Base-by-base conservation (phyloP, 2,888 invertebrate species). In the Amphipoea oculea region DNA sequence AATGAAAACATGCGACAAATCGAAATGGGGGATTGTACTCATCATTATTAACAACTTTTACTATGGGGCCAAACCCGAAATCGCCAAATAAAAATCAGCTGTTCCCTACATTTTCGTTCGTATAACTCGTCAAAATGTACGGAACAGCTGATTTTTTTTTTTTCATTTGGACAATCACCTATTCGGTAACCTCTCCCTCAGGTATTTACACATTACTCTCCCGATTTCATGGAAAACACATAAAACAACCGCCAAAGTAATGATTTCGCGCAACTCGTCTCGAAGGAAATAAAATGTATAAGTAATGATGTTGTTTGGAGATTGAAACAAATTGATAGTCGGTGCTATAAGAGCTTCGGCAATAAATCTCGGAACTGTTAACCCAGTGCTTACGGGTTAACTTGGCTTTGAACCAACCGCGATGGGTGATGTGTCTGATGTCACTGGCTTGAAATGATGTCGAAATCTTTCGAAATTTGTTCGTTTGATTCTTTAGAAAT, bases 301-400 rank as follows among this genome's bases (percentile, higher is more conserved):
- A 67, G 75, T 76, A 85, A 84, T 83, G 83, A 85, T 85, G 83
- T 86, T 86, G 86, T 86, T 79, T 66, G 65, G 75, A 63, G 73
- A 86, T 85, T 83, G 79, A 76, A 79, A 40, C 65, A 79, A 83
- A 86, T 85, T 86, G 79, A 85, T 83, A 71, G 86, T 17, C 68
- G 57, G 68, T 71, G 7, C 76, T 12, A 71, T 63, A 80, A 80
- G 76, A 74, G 54, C 67, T 45, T 57, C 5, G 29, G 60, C 69
- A 57, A 77, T 82, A 75, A 84, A 84, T 82, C 79, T 67, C 29
- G 4, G 23, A 66, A 83, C 62, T 66, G 74, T 86, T 79, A 79
- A 86, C 83, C 73, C 76, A 76, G 66, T 65, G 36, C 4, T 23
- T 70, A 36, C 74, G 66, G 79, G 76, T 83, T 83, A 68, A 73